These are phyloP conservation scores for Brachirus orientalis DNA, from an alignment of 2,113 vertebrate genomes.

Conservation along the genomic window DNA sequence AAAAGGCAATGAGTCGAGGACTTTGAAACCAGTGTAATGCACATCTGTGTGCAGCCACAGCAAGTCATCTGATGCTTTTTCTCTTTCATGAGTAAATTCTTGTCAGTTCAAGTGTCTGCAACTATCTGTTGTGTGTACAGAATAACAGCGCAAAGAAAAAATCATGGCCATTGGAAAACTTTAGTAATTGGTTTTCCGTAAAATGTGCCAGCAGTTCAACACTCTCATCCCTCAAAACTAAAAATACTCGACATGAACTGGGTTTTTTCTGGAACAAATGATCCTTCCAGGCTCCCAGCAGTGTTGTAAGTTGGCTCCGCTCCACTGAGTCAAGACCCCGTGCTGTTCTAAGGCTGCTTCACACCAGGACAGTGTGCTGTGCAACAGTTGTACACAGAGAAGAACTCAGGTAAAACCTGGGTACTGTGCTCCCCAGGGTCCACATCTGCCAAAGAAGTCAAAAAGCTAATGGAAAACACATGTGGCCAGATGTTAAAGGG, in stretches of 20 bases:
- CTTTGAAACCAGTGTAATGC: no score
- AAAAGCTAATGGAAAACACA: slow-evolving; percentile 68
- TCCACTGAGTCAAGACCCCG: not conserved
- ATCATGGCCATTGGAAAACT: slow-evolving; percentile 15
- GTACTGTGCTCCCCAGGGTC: slow-evolving; percentile 56
- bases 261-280: slow-evolving; percentile 46
- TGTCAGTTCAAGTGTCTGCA: not conserved
- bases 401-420: slow-evolving; percentile 57
- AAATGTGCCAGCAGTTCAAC: slow-evolving; percentile 7
- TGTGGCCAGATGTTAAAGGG: slow-evolving; percentile 64
- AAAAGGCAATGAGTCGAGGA: slow-evolving; percentile 42
- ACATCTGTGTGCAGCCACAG: slow-evolving; percentile 9
- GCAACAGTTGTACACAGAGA: slow-evolving; percentile 8
- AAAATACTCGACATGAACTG: slow-evolving; percentile 40
- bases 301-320: slow-evolving; percentile 39
- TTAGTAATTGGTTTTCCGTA: slow-evolving; percentile 19
- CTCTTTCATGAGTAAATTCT: slow-evolving; percentile 8
- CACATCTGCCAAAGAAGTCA: slow-evolving; percentile 59
- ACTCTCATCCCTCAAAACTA: slow-evolving; percentile 31
- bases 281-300: slow-evolving; percentile 39
- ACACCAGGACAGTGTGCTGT: slow-evolving; percentile 21
- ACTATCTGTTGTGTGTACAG: not conserved
- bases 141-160: slow-evolving; percentile 16
- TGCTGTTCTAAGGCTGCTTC: slow-evolving; percentile 48
- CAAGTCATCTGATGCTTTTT: slow-evolving; percentile 29